A percentile compares a stretch with the other conserved stretches of the same genome.
These are phyloP conservation scores for Contarinia nasturtii DNA, from an alignment of 1,140 invertebrate genomes.

Conservation along the genomic window DNA sequence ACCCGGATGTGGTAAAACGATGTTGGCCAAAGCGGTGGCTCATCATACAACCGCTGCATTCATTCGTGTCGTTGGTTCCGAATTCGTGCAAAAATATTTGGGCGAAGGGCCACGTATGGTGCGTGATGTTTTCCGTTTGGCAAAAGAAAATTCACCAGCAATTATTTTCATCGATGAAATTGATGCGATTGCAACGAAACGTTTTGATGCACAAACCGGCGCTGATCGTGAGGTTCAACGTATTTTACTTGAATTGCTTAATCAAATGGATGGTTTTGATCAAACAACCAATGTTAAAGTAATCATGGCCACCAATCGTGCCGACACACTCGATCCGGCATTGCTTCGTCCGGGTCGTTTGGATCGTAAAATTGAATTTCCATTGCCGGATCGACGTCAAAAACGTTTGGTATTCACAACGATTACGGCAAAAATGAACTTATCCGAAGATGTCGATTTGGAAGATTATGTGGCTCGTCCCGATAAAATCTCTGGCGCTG, in stretches of 20 bases:
- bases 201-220: conserved; percentile 97
- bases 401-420: conserved; percentile 97
- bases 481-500: conserved; percentile 95
- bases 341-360: conserved; percentile 89
- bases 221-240: conserved; percentile 98
- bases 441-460: conserved; percentile 97
- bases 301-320: conserved; percentile 96
- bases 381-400: conserved; percentile 90
- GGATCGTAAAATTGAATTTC: conserved; percentile 98
- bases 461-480: conserved; percentile 98
- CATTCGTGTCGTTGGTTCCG: conserved; percentile 95
- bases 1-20: conserved; percentile 86
- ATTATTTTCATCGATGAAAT: conserved; percentile 99
- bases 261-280: conserved; percentile 99
- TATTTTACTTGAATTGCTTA: conserved; percentile 90
- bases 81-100: conserved; percentile 98
- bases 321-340: conserved; percentile 96
- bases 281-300: conserved; percentile 99
- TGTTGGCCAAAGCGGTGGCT: conserved; percentile 98
- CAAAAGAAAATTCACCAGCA: conserved; percentile 97
- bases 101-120: conserved; percentile 99
- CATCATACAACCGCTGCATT: conserved; percentile 97
- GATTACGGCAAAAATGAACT: conserved; percentile 96
- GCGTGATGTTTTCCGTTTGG: conserved; percentile 93
- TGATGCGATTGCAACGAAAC: conserved; percentile 95